Percentiles rank a stretch among this genome's conserved stretches.
phyloP scores from a whole-genome alignment of 2,888 invertebrate genomes.

The Drosophila helvetica region DNA sequence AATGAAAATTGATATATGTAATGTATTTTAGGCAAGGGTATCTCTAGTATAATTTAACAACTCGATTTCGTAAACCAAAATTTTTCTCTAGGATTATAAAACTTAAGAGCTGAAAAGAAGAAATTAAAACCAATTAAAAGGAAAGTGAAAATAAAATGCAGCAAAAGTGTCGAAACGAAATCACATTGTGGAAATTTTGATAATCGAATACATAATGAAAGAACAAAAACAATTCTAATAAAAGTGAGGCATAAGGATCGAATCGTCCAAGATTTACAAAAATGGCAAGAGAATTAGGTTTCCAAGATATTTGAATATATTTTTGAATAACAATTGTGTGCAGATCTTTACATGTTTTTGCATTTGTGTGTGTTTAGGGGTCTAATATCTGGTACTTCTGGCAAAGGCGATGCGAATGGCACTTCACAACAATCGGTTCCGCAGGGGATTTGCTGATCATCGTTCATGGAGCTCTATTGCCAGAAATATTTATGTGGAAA shows the following conservation, averaged over 20 bases:
- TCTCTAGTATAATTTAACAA: constrained; percentile 37
- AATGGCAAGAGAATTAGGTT: constrained; percentile 31
- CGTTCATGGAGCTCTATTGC: constrained; percentile 61
- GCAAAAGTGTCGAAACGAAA: constrained; percentile 17
- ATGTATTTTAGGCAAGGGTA: constrained; percentile 55
- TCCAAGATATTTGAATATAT: constrained; percentile 47
- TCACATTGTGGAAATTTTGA: constrained; percentile 63
- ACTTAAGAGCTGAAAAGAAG: constrained; percentile 59
- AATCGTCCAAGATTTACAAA: not conserved
- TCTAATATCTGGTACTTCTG: constrained; percentile 1
- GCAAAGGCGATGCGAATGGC: constrained; percentile 41
- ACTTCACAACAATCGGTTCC: constrained; percentile 54
- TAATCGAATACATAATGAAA: constrained; percentile 58
- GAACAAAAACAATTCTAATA: constrained; percentile 55
- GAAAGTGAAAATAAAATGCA: constrained; percentile 9
- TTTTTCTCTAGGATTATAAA: constrained; percentile 65
- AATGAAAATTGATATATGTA: constrained; percentile 14
- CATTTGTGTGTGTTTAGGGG: not conserved
- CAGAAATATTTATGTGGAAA: not conserved
- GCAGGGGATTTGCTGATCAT: constrained; percentile 51
- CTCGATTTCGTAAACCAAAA: constrained; percentile 66
- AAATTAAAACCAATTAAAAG: constrained; percentile 11
- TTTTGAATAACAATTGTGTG: constrained; percentile 23
- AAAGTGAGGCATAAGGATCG: constrained; percentile 39
- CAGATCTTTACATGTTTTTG: too few species aligned